A percentile compares a stretch with the other conserved stretches of the same genome.
Evolutionary conservation across 2,113 vertebrate genomes (phyloP).

Genomic region (Odobenus rosmarus): DNA sequence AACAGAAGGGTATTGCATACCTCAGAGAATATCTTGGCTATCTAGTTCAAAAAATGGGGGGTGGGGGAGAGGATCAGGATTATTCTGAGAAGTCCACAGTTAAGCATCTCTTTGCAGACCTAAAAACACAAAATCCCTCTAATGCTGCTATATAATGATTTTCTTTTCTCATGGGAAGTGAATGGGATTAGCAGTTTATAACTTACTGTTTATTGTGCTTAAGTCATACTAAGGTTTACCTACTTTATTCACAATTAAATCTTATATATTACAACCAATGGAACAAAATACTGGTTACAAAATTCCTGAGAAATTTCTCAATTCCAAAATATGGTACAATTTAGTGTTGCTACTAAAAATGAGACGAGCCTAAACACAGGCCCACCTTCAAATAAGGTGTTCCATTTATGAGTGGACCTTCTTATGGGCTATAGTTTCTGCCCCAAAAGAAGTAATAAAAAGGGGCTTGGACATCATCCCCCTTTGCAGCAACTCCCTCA

Average conservation of each 20-base stretch:
- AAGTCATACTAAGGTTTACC: not conserved
- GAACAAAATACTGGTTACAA: constrained; percentile 20
- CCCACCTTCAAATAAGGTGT: not conserved
- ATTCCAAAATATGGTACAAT: not conserved
- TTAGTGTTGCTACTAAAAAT: constrained; percentile 39
- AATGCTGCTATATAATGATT: not conserved
- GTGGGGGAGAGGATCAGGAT: accelerated
- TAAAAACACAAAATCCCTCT: not conserved
- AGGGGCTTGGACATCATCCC: not conserved
- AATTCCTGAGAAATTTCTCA: not conserved
- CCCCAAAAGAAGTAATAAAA: constrained; percentile 42
- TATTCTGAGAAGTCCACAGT: not conserved
- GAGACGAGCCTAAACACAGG: not conserved
- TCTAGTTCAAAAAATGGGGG: not conserved
- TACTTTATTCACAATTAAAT: not conserved
- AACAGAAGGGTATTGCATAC: not conserved
- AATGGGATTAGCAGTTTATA: not conserved
- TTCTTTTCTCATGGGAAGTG: not conserved
- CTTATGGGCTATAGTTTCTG: not conserved
- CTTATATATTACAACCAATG: not conserved
- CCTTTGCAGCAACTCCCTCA: not conserved
- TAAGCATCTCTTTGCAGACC: not conserved
- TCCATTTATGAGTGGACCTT: not conserved
- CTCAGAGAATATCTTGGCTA: not conserved
- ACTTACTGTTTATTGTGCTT: not conserved